Base-by-base conservation (phyloP, 2,797 vertebrate genomes). In the Poeciliopsis gracilis region DNA sequence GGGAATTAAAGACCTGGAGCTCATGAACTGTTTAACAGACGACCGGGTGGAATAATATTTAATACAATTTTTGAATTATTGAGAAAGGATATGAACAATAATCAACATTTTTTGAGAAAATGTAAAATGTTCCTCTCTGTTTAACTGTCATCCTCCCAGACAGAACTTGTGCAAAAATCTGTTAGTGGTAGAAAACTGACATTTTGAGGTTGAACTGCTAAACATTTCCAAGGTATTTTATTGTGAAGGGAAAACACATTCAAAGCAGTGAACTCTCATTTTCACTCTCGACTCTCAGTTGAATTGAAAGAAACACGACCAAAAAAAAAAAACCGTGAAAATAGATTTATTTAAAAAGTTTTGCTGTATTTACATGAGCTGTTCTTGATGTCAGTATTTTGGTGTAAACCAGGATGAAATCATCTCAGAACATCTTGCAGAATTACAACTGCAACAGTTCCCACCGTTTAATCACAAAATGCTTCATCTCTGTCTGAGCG, bases 301-400 rank as follows among this genome's bases (percentile, higher is more conserved):
- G 55, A n/a, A 57, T 9, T 51, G 23, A 23, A 51, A 51, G 49
- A 23, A 51, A 51, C 49, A 23, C 7, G 49, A 51, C 49, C 49
- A 51, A 51, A 51, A 49, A 49, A 8, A 8, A 1, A 0, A 45
- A 75, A 88, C 28, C 51, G 0, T 79, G 76, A 89, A 93, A 91
- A 90, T 83, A 87, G 5, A 85, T 93, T 92, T 92, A 92, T 92
- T 92, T 82, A 49, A 89, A 93, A 92, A 12, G 30, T 66, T 76
- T 53, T 73, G 9, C 5, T 80, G 43, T 86, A 90, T 89, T 77
- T 89, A 88, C 86, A 89, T 74, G 11, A 81, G 72, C 80, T 74
- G 57, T 84, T 90, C 18, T 33, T 51, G 73, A 55, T 81, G 41
- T 7, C 12, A 43, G 20, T 38, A n/a, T 43, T 46, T 72, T 66